These are phyloP conservation scores for Myiopsitta monachus DNA, from an alignment of 2,113 vertebrate species.

Conservation along the genomic window DNA sequence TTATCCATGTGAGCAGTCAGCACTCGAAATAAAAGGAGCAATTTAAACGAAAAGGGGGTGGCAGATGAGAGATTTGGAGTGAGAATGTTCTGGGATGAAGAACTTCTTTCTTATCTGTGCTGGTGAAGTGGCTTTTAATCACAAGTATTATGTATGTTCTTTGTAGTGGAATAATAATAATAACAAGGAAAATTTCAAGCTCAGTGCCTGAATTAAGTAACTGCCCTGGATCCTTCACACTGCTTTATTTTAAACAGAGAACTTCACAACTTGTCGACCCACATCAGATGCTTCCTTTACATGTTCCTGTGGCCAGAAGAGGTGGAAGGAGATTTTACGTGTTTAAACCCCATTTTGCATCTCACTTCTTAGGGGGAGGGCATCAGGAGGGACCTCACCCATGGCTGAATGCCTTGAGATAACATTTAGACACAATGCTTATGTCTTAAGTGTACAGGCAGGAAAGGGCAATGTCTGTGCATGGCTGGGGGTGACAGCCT, in stretches of 20 bases:
- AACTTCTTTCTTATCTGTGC: neutral
- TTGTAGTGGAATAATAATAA: neutral
- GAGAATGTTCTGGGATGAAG: neutral
- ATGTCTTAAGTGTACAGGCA: neutral
- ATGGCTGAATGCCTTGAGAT: neutral
- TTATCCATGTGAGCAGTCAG: slow-evolving; percentile 6
- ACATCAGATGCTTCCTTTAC: neutral
- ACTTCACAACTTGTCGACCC: neutral
- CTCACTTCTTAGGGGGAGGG: neutral
- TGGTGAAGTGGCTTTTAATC: neutral
- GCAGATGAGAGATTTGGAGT: neutral
- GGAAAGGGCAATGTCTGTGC: neutral
- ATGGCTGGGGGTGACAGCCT: too few relatives aligned
- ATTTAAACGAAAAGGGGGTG: slow-evolving; percentile 13
- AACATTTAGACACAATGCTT: neutral
- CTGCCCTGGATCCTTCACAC: neutral
- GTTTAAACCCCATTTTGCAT: neutral
- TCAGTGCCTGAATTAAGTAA: neutral
- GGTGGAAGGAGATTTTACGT: neutral
- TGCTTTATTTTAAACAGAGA: neutral
- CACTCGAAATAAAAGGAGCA: slow-evolving; percentile 19
- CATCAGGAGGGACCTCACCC: neutral
- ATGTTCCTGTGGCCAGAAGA: neutral
- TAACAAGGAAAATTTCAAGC: neutral
- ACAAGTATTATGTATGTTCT: neutral